Percentiles rank a stretch among this genome's conserved stretches.
Evolutionary conservation across 2,113 vertebrate species (phyloP).

Genomic region (Mirounga angustirostris): DNA sequence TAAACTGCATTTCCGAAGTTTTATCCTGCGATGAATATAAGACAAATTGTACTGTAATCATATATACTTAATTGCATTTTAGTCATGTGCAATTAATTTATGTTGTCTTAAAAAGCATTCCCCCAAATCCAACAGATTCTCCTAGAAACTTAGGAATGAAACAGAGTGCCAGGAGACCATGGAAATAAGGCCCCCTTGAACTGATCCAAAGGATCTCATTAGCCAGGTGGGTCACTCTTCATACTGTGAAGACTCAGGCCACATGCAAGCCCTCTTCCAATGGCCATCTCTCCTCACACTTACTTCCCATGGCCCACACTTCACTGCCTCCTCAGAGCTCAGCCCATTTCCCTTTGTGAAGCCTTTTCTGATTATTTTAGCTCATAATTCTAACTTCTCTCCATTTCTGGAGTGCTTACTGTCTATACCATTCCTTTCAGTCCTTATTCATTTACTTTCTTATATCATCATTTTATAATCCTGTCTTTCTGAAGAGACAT

Average conservation of each 20-base stretch:
- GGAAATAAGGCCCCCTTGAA: too few relatives aligned
- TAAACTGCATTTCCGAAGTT: not conserved
- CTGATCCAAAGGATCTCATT: not conserved
- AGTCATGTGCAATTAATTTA: not conserved
- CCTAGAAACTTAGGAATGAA: not conserved
- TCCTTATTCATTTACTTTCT: not conserved
- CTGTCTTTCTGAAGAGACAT: not conserved
- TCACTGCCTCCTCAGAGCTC: too few relatives aligned
- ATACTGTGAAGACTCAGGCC: not conserved
- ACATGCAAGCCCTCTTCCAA: rapidly evolving
- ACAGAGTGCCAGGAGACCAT: not conserved
- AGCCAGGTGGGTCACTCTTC: not conserved
- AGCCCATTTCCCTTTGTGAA: not conserved
- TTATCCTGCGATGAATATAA: not conserved
- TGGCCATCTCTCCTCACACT: not conserved
- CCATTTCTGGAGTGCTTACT: too few relatives aligned
- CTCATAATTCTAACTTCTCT: not conserved
- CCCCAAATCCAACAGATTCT: not conserved
- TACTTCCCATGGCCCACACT: not conserved
- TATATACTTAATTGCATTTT: not conserved
- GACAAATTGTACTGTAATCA: not conserved
- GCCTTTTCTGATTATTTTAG: not conserved
- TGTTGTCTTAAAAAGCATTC: not conserved
- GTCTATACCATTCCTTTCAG: not conserved
- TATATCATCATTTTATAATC: not conserved